Percentiles rank a stretch among this genome's conserved stretches.
Conservation (phyloP, 2,113 vertebrate species). For the Alouatta palliata region DNA sequence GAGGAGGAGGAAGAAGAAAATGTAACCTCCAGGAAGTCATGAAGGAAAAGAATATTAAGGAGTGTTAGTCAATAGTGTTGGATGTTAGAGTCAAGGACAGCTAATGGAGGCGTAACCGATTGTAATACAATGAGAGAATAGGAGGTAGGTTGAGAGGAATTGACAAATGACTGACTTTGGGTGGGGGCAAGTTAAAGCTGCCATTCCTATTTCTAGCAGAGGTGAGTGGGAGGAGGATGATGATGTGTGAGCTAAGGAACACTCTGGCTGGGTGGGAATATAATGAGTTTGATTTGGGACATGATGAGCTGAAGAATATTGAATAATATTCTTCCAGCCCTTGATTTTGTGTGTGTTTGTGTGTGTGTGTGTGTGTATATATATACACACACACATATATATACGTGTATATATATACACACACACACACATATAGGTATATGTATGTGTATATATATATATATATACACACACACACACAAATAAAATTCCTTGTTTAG, state of each 20-base stretch:
- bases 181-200: neutral
- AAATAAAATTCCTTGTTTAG: neutral
- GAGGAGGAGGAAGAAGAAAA: constrained; percentile 19
- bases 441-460: too few relatives aligned
- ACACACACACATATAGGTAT: too few relatives aligned
- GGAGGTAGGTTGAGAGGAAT: neutral
- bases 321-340: constrained; percentile 27
- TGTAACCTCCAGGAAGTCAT: neutral
- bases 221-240: constrained; percentile 21
- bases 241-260: neutral
- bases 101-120: neutral
- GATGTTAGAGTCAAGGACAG: neutral
- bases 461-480: neutral
- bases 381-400: too few relatives aligned
- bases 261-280: neutral
- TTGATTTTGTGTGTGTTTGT: neutral
- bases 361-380: too few relatives aligned
- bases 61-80: neutral
- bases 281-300: constrained; percentile 7
- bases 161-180: neutral
- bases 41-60: neutral
- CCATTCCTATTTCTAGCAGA: constrained; percentile 55
- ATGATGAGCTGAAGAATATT: constrained; percentile 40
- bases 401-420: too few relatives aligned
- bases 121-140: neutral